A percentile compares a stretch with the other conserved stretches of the same genome.
These are phyloP conservation scores for Nasalis larvatus DNA, from an alignment of 2,113 vertebrate genomes.

Conservation along the genomic window DNA sequence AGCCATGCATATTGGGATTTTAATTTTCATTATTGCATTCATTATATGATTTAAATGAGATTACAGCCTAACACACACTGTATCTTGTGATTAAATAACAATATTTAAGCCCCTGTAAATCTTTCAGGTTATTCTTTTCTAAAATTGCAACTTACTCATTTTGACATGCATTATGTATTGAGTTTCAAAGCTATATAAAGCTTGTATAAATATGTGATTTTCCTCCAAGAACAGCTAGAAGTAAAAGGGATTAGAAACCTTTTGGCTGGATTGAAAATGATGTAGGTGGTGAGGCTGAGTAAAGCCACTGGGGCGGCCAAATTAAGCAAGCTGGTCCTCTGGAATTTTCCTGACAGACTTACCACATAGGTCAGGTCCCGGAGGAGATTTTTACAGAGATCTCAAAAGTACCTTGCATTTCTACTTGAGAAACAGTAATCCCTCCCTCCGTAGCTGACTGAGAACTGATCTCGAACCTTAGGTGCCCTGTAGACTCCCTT, in stretches of 20 bases:
- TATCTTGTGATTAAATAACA: conserved; percentile 35
- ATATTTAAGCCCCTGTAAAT: background rate
- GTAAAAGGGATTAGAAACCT: background rate
- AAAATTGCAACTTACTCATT: background rate
- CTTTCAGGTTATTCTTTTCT: conserved; percentile 10
- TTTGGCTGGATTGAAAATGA: background rate
- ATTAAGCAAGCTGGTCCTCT: background rate
- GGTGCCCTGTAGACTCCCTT: background rate
- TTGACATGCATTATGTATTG: background rate
- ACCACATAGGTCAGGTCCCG: background rate
- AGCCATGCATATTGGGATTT: background rate
- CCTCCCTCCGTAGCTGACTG: background rate
- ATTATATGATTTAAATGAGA: conserved; percentile 67
- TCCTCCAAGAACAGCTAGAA: background rate
- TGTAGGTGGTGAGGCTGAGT: background rate
- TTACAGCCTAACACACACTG: background rate
- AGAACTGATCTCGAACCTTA: no score
- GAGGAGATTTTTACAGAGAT: background rate
- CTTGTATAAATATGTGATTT: background rate
- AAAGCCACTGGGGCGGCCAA: background rate
- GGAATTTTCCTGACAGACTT: background rate
- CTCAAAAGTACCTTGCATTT: background rate
- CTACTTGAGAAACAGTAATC: background rate
- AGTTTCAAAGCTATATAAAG: background rate
- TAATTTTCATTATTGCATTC: conserved; percentile 58